Evolutionary conservation across 2,113 vertebrate species (phyloP), one percentile per base, ranked within the genome.

Genomic region (Pteropus alecto): DNA sequence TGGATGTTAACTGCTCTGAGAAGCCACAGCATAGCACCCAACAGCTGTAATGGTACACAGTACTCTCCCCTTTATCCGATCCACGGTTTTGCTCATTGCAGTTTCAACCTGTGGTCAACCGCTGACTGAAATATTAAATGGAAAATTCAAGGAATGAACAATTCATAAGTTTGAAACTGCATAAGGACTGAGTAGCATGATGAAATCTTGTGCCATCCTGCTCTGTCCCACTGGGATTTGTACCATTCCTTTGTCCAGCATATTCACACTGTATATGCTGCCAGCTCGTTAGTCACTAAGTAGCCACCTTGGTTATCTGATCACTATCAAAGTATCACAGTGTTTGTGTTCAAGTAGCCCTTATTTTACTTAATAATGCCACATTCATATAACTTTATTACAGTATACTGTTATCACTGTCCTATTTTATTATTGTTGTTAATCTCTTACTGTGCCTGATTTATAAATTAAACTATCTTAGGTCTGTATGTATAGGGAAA

Each of bases 1-100:
- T 63, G 46, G 67, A 71, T 3, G 24, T 22, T 7, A 51, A 1
- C 67, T 1, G 18, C 78, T 78, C 38, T 8, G 54, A 76, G 33
- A 46, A 43, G 26, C 21, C 10, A 21, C 1, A 24, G 68, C 6
- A 22, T 24, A 86, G 46, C 54, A n/a, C 35, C 3, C 2, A 22
- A 3, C 35, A 56, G 28, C 51, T 10, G 38, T 7, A 5, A 7
- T 0, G 6, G 14, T 11, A 6, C 0, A 21, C 30, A 54, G 30
- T 22, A 7, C 74, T 14, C 28, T 15, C 74, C 74, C 18, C 74
- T 26, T 48, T 51, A 21, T 1, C 46, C 30, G 12, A 51, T 51
- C 48, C 48, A 3, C 5, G 46, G 28, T 33, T 77, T 22, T 12
- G 33, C 73, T 77, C n/a, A 19, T 48, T 77, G 48, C 48, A 77